Evolutionary conservation across 2,113 vertebrate genomes (phyloP).

Genomic region (Catharus bicknelli): DNA sequence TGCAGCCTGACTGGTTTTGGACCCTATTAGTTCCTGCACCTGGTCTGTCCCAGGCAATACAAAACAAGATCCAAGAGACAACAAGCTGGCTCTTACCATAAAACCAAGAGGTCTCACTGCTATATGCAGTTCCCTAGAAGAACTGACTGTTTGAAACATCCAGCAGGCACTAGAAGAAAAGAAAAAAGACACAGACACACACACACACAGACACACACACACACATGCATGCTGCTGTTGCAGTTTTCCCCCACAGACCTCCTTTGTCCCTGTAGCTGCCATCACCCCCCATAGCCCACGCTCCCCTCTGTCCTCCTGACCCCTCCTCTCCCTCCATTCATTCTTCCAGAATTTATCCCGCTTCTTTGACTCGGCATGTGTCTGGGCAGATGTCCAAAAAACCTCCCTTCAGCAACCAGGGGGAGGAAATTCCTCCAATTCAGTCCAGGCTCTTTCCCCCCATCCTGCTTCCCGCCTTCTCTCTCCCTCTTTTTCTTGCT

Average conservation of each 20-base stretch:
- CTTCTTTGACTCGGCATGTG: conserved; percentile 87
- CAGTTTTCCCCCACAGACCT: conserved; percentile 4
- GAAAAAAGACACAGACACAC: too few species aligned
- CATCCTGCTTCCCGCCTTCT: conserved; percentile 45
- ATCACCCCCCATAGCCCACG: not conserved
- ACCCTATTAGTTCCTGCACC: rapidly evolving
- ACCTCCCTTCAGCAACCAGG: conserved; percentile 67
- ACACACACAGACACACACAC: too few species aligned
- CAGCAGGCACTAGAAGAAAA: not conserved
- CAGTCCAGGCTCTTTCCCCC: conserved; percentile 44
- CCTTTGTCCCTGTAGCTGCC: conserved; percentile 66
- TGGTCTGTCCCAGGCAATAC: not conserved
- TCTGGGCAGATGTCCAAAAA: conserved; percentile 98
- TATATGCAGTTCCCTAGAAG: not conserved
- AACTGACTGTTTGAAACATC: conserved; percentile 37
- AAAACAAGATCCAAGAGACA: not conserved
- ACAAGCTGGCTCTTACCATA: not conserved
- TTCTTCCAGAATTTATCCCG: conserved; percentile 78
- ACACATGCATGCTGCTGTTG: rapidly evolving
- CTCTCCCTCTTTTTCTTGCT: conserved; percentile 64
- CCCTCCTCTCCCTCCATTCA: conserved; percentile 68
- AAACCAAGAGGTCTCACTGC: not conserved
- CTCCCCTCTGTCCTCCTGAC: conserved; percentile 60
- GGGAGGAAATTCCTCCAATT: conserved; percentile 68
- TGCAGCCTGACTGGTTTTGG: not conserved